Evolutionary conservation across 2,797 vertebrate species (phyloP), one percentile per base, ranked within the genome.

Genomic region (Cyclopterus lumpus): DNA sequence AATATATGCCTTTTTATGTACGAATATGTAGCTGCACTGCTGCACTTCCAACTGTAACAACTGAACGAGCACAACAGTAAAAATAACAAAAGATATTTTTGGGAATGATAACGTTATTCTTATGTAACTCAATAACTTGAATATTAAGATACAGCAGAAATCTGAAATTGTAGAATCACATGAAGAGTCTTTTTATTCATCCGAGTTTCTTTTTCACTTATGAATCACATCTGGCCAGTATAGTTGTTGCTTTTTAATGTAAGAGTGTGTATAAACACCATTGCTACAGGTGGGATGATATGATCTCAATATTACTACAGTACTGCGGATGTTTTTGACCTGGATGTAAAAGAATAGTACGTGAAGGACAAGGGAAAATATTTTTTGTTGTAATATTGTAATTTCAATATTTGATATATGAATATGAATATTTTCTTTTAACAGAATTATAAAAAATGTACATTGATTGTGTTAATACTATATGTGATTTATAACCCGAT

Each of bases 1-100:
- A 26, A 64, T 44, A 4, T 49, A 16, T 69, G 32, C 9, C 22
- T 58, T 74, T 81, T 62, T 20, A 24, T 26, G 8, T 4, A 42
- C 53, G 15, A 60, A 63, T 55, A 68, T 8, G 49, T n/a, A 20
- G 24, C 28, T 57, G 2, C 49, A 44, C 22, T 63, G 32, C 53
- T 68, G 40, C 67, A 79, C 26, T 65, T 65, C 16, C 71, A 74
- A 38, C n/a, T 69, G 20, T 67, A 67, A 30, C 28, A 78, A 68
- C 32, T 59, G 26, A 73, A 80, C 73, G 28, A 89, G 81, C 85
- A 88, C 81, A 88, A 83, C 1, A 66, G 11, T 11, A 12, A 28
- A 38, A 30, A 73, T 20, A 30, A 49, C 9, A 54, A 49, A 24
- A 46, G 38, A 40, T 36, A 1, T 32, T 10, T 38, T 40, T 40